Percentiles rank a stretch among this genome's conserved stretches.
These are phyloP conservation scores for Galaxea fascicularis DNA, from an alignment of 92 coral and sea anemone genomes.

Conservation along the genomic window DNA sequence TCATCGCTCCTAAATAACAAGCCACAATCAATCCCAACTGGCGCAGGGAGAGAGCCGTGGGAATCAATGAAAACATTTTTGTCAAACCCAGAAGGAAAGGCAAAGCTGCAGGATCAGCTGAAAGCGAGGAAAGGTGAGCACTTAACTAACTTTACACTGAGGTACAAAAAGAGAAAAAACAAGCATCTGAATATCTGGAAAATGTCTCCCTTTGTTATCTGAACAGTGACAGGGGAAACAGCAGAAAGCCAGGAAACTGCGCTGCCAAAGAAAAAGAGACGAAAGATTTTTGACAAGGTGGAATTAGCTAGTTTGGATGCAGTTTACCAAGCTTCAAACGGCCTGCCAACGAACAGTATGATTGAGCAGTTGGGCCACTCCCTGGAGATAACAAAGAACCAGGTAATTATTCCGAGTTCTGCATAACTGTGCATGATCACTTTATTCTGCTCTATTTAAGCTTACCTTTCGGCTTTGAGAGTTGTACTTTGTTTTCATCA, in stretches of 20 bases:
- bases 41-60: constrained; percentile 55
- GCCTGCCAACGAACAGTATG: constrained; percentile 31
- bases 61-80: constrained; percentile 6
- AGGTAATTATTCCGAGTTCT: constrained; percentile 17
- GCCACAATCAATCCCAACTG: constrained; percentile 20
- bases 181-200: background rate
- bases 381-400: constrained; percentile 11
- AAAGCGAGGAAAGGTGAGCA: constrained; percentile 33
- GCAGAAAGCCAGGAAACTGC: constrained; percentile 23
- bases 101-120: constrained; percentile 25
- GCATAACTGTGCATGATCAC: background rate
- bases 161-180: background rate
- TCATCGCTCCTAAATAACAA: constrained; percentile 30
- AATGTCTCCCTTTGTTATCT: constrained; percentile 11
- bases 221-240: constrained; percentile 9
- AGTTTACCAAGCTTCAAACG: constrained; percentile 33
- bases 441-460: background rate
- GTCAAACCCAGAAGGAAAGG: constrained; percentile 3
- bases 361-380: constrained; percentile 33
- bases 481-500: constrained; percentile 15
- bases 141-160: constrained; percentile 13
- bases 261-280: constrained; percentile 22
- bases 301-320: constrained; percentile 42
- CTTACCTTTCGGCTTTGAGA: background rate
- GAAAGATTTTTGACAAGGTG: constrained; percentile 23